These are phyloP conservation scores for Glossophaga mutica DNA, from an alignment of 2,797 vertebrate species.

Conservation along the genomic window DNA sequence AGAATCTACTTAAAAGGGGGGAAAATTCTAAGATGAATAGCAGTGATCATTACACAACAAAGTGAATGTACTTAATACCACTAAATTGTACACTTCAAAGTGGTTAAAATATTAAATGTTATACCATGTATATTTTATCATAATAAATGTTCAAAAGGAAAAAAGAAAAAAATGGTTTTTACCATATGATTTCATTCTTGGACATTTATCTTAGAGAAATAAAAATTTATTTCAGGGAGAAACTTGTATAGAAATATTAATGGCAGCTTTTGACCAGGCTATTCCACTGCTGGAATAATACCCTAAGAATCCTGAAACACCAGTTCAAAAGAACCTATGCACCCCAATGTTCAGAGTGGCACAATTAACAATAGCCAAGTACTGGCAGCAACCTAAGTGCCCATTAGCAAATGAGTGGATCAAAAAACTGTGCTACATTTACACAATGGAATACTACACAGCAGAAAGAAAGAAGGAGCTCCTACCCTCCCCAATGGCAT, in stretches of 20 bases:
- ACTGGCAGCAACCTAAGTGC: too few species aligned
- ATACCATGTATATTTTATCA: neutral
- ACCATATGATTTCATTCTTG: neutral
- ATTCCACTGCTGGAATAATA: too few species aligned
- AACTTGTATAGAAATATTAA: neutral
- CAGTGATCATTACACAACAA: neutral
- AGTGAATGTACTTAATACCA: neutral
- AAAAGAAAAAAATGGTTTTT: neutral
- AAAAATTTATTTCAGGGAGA: neutral
- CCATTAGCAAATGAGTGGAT: too few species aligned
- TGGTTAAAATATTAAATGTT: neutral
- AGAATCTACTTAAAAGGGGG: neutral
- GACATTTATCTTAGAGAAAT: constrained; percentile 1
- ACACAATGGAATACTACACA: too few species aligned
- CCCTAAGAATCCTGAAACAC: too few species aligned
- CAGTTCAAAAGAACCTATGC: too few species aligned
- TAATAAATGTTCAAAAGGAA: neutral
- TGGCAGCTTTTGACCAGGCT: neutral
- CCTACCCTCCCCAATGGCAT: too few species aligned
- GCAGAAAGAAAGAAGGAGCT: too few species aligned
- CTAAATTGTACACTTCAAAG: neutral
- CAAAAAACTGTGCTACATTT: too few species aligned
- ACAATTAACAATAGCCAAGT: too few species aligned
- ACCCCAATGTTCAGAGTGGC: too few species aligned
- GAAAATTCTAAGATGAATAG: neutral